Conservation (phyloP, 2,113 vertebrate genomes). For the Climacteris rufus region DNA sequence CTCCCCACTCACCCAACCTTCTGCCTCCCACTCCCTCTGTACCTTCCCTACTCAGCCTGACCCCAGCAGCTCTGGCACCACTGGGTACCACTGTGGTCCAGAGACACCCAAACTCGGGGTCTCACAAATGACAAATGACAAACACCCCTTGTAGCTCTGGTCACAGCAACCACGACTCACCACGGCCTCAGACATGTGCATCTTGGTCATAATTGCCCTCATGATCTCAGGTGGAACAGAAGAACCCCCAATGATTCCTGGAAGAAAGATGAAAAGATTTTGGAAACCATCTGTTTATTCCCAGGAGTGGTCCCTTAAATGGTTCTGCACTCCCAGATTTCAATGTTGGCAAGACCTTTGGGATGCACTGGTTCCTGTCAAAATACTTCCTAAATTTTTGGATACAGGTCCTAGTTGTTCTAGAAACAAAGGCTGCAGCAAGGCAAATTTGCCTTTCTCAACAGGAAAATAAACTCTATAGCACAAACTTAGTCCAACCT, state of each 20-base stretch:
- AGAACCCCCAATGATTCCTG: slow-evolving; percentile 86
- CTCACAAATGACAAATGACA: fast-evolving
- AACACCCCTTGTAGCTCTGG: not conserved
- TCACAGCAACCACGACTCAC: slow-evolving; percentile 73
- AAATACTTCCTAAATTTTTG: not conserved
- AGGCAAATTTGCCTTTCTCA: not conserved
- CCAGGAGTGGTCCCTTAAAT: not conserved
- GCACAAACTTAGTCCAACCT: not conserved
- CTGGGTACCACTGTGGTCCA: fast-evolving
- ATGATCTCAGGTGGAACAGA: slow-evolving; percentile 82
- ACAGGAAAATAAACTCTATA: not conserved
- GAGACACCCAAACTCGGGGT: not conserved
- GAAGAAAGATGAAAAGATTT: not conserved
- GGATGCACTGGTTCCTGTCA: not conserved
- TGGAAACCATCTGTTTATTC: not conserved
- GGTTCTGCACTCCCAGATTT: not conserved
- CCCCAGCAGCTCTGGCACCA: not conserved
- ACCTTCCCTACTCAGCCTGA: not conserved
- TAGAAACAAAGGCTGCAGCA: not conserved
- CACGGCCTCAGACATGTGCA: slow-evolving; percentile 74
- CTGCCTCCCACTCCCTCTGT: not conserved
- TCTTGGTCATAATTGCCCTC: slow-evolving; percentile 63
- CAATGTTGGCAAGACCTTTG: not conserved
- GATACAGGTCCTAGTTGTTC: not conserved
- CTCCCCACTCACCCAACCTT: not conserved